These are phyloP conservation scores for Phenganax stokvisi DNA, from an alignment of 92 coral and sea anemone species.

Conservation along the genomic window DNA sequence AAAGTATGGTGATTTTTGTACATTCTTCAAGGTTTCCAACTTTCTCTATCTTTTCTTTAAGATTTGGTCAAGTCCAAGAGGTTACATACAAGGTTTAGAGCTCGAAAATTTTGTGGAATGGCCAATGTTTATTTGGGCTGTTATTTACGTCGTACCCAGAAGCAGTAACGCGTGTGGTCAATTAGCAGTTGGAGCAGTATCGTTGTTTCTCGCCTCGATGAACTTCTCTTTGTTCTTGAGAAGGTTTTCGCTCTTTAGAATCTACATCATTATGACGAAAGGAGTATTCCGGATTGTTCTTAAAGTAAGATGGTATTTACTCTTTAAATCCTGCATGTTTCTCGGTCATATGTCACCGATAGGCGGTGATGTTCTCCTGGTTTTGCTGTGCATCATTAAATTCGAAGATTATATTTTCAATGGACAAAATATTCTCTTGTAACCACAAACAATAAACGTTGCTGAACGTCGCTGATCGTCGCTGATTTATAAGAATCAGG, in stretches of 20 bases:
- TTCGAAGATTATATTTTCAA: no score
- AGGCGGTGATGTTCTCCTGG: no score
- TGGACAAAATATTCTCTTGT: no score
- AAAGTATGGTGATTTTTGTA: no score
- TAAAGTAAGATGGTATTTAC: background rate
- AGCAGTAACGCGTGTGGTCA: background rate
- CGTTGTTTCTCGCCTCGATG: conserved; percentile 2
- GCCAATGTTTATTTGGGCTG: conserved; percentile 59
- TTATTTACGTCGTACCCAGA: conserved; percentile 55
- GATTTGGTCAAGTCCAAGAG: background rate
- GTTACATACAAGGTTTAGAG: conserved; percentile 50
- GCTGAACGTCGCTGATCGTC: no score
- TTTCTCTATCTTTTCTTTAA: no score
- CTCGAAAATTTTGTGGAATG: conserved; percentile 66
- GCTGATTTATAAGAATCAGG: no score
- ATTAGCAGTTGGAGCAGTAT: conserved; percentile 8
- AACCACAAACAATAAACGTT: no score
- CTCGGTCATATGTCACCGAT: no score
- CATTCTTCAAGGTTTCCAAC: no score
- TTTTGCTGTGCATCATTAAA: no score
- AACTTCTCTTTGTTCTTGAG: conserved; percentile 57
- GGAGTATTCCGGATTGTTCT: conserved; percentile 4
- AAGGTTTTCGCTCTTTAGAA: conserved; percentile 64
- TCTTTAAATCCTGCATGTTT: no score
- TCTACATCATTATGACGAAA: conserved; percentile 68